Evolutionary conservation across 2,797 vertebrate species (phyloP).

Genomic region (Rhynchonycteris naso): DNA sequence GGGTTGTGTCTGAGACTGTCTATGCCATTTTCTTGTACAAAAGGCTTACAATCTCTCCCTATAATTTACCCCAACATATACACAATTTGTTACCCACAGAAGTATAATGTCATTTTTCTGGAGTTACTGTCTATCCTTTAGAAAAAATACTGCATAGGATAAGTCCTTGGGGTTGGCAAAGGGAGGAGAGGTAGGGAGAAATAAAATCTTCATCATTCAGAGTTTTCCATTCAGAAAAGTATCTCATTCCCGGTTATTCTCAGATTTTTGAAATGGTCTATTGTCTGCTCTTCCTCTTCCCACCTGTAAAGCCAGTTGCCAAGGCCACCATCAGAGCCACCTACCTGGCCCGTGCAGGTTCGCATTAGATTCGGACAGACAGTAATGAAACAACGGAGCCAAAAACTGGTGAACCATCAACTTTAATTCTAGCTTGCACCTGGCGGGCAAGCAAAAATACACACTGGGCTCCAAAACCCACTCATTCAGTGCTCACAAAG

Average conservation of each 20-base stretch:
- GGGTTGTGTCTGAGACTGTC: background rate
- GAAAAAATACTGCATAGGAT: background rate
- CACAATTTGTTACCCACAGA: background rate
- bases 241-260: background rate
- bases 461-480: too few species aligned
- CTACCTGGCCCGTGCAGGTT: too few species aligned
- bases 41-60: background rate
- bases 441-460: too few species aligned
- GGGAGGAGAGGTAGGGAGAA: background rate
- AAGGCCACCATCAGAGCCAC: too few species aligned
- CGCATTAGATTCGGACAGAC: too few species aligned
- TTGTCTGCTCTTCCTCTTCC: background rate
- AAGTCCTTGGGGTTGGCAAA: background rate
- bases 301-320: too few species aligned
- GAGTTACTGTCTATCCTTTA: background rate
- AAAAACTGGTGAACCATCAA: too few species aligned
- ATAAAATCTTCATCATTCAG: background rate
- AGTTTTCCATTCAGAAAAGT: background rate
- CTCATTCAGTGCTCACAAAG: too few species aligned
- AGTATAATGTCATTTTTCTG: background rate
- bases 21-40: background rate
- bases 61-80: background rate
- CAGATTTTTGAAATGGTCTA: background rate
- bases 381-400: too few species aligned
- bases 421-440: too few species aligned